Base-by-base conservation (phyloP, 37 sponge, comb jelly and placozoan species). In the Bolinopsis microptera region DNA sequence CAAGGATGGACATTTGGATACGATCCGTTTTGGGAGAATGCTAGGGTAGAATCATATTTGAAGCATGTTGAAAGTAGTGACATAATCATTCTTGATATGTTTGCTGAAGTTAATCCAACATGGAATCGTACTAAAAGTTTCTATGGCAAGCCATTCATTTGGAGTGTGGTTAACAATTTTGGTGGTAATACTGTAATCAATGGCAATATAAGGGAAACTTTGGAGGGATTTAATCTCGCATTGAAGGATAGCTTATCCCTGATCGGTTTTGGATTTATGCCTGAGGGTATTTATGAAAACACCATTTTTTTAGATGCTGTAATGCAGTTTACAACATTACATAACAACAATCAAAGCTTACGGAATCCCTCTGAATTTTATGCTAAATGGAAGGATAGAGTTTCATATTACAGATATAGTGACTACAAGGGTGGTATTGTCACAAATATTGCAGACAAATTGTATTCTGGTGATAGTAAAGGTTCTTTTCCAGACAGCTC, bases 1-100 rank as follows among this genome's bases (percentile, higher is more conserved):
- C 90, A 86, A 27, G 90, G 90, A 25, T 86, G 90, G 90, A 86
- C 90, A 39, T 86, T 86, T 86, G 90, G 90, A 24, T 86, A 86
- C 24, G 90, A 86, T 30, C 13, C 40, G 39, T 86, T 41, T 27
- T 86, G 90, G 90, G 13, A 35, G 0, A 86, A 22, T 41, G 30
- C 9, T 21, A 86, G 35, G 8, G 35, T 86, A 5, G 26, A 86
- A 27, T 35, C 90, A 27, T 86, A 86, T 34, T 27, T 86, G 24
- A 26, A 38, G 5, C 31, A 39, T 41, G 90, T 86, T 39, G 5
- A 22, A 13, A 23, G 30, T 0, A 41, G 39, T 41, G 61, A 86
- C 39, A 27, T 86, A 25, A 24, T 86, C 3, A 41, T 86, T 41
- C 35, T 86, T 36, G 90, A 86, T 27, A 86, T 86, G 90, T 86